phyloP scores from a whole-genome alignment of 1,140 invertebrate genomes.

The Theocolax elegans region DNA sequence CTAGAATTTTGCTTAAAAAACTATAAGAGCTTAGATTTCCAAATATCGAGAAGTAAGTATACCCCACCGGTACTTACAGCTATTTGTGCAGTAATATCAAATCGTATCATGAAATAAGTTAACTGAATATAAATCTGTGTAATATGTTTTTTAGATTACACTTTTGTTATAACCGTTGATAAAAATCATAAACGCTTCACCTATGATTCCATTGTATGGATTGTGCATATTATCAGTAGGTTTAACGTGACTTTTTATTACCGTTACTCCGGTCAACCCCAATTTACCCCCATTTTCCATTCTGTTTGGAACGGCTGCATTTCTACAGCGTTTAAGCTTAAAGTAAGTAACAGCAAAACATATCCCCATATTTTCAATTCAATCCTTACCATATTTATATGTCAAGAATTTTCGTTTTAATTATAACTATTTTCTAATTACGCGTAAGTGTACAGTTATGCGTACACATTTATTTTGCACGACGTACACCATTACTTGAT shows the following conservation, averaged over 20 bases:
- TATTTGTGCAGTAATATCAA: no score
- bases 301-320: constrained; percentile 10
- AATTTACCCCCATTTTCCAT: background rate
- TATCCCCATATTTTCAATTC: no score
- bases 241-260: background rate
- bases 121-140: no score
- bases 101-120: no score
- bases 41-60: constrained; percentile 4
- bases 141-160: constrained; percentile 15
- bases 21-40: constrained; percentile 30
- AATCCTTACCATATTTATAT: no score
- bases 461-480: no score
- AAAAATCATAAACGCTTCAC: background rate
- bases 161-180: background rate
- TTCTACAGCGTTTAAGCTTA: background rate
- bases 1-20: constrained; percentile 51
- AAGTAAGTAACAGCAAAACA: background rate
- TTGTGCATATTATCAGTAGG: background rate
- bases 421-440: no score
- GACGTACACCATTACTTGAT: no score
- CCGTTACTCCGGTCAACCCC: background rate
- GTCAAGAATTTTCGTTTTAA: no score
- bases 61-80: no score
- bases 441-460: no score
- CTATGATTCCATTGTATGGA: constrained; percentile 1